Conservation (phyloP, 23 tunicate species). For the Ciona savignyi region DNA sequence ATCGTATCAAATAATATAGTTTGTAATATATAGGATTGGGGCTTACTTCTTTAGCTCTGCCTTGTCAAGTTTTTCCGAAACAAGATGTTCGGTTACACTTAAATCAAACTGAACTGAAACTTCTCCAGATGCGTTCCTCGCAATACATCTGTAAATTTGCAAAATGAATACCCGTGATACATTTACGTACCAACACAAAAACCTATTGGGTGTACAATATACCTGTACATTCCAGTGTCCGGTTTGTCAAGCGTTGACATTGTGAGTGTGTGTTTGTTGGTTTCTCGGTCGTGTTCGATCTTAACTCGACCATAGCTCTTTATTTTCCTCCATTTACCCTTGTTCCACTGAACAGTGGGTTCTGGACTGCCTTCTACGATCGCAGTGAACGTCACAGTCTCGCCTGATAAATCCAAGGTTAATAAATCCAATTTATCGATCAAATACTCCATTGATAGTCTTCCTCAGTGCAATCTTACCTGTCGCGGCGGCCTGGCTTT, state of each 20-base stretch:
- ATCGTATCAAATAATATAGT: neutral
- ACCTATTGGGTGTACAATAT: neutral
- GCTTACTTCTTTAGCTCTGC: constrained; percentile 68
- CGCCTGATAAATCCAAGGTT: constrained; percentile 2
- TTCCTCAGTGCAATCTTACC: too few species aligned
- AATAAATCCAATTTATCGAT: too few species aligned
- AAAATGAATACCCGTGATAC: too few species aligned
- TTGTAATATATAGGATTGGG: neutral
- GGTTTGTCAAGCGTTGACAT: constrained; percentile 61
- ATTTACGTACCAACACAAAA: too few species aligned
- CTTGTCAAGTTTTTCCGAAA: constrained; percentile 59
- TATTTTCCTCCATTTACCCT: constrained; percentile 86
- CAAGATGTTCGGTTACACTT: constrained; percentile 45
- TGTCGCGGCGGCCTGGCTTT: constrained; percentile 31
- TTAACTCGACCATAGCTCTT: constrained; percentile 73
- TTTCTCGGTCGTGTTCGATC: constrained; percentile 28
- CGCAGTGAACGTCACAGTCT: constrained; percentile 45
- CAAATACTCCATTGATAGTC: too few species aligned
- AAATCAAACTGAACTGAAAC: constrained; percentile 62
- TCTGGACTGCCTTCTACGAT: constrained; percentile 67
- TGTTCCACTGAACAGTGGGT: constrained; percentile 83
- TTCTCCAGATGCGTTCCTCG: constrained; percentile 75
- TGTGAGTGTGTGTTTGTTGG: constrained; percentile 30
- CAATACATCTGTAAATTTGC: constrained; percentile 85
- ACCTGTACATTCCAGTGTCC: constrained; percentile 86